A percentile compares a stretch with the other conserved stretches of the same genome.
These are phyloP conservation scores for Phycodurus eques DNA, from an alignment of 2,113 vertebrate genomes.

Conservation along the genomic window DNA sequence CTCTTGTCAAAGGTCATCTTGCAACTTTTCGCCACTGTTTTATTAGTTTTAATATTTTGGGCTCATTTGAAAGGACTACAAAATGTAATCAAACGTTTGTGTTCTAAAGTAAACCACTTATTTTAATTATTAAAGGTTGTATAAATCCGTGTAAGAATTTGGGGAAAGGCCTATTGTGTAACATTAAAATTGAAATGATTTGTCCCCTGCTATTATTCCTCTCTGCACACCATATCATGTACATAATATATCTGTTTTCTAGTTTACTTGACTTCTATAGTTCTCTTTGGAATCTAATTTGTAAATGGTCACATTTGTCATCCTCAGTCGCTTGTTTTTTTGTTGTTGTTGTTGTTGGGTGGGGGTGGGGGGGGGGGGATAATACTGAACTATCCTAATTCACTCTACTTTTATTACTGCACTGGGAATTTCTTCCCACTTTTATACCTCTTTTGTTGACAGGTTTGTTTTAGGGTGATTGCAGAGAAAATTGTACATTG, in stretches of 20 bases:
- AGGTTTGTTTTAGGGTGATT: constrained; percentile 29
- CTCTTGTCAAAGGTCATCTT: neutral
- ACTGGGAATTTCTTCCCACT: constrained; percentile 53
- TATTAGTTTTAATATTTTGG: neutral
- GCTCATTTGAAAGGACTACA: neutral
- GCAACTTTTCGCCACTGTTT: neutral
- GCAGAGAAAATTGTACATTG: constrained; percentile 67
- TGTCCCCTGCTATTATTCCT: neutral
- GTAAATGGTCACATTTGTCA: constrained; percentile 54
- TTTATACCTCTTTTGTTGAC: constrained; percentile 71
- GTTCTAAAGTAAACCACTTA: neutral
- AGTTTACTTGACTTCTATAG: constrained; percentile 59
- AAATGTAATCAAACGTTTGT: neutral
- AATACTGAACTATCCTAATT: constrained; percentile 37
- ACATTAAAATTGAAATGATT: neutral
- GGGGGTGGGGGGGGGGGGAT: constrained; percentile 30
- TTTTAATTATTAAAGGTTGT: neutral
- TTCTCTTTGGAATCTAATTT: constrained; percentile 68
- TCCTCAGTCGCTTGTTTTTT: constrained; percentile 34
- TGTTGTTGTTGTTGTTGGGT: constrained; percentile 39
- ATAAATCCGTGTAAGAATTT: neutral
- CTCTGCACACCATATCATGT: constrained; percentile 63
- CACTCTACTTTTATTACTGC: constrained; percentile 53
- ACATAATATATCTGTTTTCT: constrained; percentile 67
- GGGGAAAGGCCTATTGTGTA: neutral